Percentiles rank a stretch among this genome's conserved stretches.
Evolutionary conservation across 2,797 vertebrate species (phyloP).

Genomic region (Phalloptychus januarius): DNA sequence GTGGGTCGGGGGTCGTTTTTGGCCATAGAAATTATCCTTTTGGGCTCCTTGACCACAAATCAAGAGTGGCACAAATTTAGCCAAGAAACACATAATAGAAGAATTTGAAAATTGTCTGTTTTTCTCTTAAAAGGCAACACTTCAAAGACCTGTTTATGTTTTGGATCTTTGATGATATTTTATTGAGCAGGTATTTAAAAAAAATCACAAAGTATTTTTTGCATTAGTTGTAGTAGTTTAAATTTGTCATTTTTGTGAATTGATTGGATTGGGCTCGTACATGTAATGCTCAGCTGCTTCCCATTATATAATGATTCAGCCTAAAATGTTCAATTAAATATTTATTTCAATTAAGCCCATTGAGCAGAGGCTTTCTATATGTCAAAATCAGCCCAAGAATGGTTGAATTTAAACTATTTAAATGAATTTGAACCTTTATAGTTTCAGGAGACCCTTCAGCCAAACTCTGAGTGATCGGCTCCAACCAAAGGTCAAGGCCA

Average conservation of each 20-base stretch:
- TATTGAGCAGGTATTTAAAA: not conserved
- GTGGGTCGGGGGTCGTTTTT: not conserved
- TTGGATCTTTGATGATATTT: not conserved
- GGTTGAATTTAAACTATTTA: not conserved
- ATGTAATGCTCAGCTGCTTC: not conserved
- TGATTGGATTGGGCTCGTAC: not conserved
- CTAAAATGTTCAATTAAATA: not conserved
- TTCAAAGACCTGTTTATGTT: not conserved
- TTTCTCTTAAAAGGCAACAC: not conserved
- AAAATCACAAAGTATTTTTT: not conserved
- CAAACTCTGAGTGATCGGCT: conserved; percentile 43
- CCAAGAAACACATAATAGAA: not conserved
- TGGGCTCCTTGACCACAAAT: not conserved
- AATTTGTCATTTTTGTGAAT: not conserved
- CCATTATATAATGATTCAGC: not conserved
- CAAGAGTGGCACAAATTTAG: not conserved
- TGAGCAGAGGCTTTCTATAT: not conserved
- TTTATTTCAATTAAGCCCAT: not conserved
- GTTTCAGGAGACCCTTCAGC: not conserved
- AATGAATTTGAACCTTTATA: not conserved
- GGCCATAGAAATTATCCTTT: no score
- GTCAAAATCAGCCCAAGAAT: not conserved
- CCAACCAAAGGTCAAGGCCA: conserved; percentile 65
- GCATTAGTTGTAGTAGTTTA: not conserved
- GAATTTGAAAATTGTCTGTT: not conserved